These are phyloP conservation scores for Nothocercus nigrocapillus DNA, from an alignment of 2,113 vertebrate genomes.

Conservation along the genomic window DNA sequence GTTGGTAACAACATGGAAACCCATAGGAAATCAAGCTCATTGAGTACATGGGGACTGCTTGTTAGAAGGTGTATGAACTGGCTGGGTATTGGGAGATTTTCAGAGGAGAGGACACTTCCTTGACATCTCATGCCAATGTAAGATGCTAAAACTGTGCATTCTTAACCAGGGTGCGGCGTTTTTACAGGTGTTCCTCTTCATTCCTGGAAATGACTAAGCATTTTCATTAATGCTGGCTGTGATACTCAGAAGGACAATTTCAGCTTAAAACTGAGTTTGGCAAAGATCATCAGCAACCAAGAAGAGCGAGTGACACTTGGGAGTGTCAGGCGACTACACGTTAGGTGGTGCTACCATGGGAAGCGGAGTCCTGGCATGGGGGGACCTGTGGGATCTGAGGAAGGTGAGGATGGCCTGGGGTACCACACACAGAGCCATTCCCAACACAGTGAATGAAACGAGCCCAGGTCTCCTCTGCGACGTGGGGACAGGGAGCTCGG, in stretches of 20 bases:
- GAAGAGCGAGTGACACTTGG: neutral
- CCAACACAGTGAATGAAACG: neutral
- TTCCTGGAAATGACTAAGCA: neutral
- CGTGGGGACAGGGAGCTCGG: accelerated
- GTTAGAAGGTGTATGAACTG: neutral
- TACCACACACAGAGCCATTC: neutral
- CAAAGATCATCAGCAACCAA: neutral
- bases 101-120: neutral
- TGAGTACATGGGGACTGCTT: neutral
- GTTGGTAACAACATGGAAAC: neutral
- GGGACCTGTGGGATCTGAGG: neutral
- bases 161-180: neutral
- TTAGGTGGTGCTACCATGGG: neutral
- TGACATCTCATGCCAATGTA: neutral
- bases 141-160: neutral
- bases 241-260: neutral
- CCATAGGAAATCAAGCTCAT: accelerated
- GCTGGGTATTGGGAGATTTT: neutral
- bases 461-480: neutral
- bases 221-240: neutral
- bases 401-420: neutral
- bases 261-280: neutral
- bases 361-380: neutral
- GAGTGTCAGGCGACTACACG: neutral
- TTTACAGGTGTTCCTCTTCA: neutral